phyloP scores from a whole-genome alignment of 2,113 vertebrate species.

The Lates calcarifer region DNA sequence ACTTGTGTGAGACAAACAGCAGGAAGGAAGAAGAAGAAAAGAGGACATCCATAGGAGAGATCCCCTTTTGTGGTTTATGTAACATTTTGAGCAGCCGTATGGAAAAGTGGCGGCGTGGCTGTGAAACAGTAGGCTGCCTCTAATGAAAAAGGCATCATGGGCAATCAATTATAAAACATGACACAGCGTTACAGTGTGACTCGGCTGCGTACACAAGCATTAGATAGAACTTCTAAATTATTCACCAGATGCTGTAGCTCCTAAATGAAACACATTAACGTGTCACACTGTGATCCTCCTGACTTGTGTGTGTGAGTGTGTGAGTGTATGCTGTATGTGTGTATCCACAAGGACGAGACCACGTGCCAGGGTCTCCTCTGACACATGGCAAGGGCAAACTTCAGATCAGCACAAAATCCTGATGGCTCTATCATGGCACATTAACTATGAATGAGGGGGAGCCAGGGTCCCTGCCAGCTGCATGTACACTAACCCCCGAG shows the following conservation, averaged over 20 bases:
- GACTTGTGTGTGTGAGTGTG: conserved; percentile 2
- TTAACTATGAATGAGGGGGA: conserved; percentile 55
- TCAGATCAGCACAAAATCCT: conserved; percentile 52
- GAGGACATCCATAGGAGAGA: background rate
- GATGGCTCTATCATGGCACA: conserved; percentile 67
- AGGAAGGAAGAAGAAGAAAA: conserved; percentile 3
- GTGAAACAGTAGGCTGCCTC: conserved; percentile 9
- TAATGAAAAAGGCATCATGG: conserved; percentile 29
- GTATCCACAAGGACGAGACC: conserved; percentile 6
- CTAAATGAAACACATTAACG: conserved; percentile 52
- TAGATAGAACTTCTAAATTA: conserved; percentile 32
- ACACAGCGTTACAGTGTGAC: conserved; percentile 24
- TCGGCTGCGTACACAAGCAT: background rate
- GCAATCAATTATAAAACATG: conserved; percentile 36
- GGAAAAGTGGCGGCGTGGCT: conserved; percentile 7
- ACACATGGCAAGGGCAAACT: conserved; percentile 51
- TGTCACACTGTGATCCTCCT: background rate
- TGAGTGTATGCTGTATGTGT: background rate
- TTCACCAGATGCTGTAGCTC: conserved; percentile 46
- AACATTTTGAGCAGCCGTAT: conserved; percentile 9
- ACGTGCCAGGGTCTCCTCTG: conserved; percentile 35
- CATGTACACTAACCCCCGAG: conserved; percentile 10
- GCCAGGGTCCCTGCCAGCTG: conserved; percentile 5
- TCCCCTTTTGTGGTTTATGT: background rate
- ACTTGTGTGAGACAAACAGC: conserved; percentile 5